Conservation (phyloP, 2,888 invertebrate genomes). For the Campoplex capitator region DNA sequence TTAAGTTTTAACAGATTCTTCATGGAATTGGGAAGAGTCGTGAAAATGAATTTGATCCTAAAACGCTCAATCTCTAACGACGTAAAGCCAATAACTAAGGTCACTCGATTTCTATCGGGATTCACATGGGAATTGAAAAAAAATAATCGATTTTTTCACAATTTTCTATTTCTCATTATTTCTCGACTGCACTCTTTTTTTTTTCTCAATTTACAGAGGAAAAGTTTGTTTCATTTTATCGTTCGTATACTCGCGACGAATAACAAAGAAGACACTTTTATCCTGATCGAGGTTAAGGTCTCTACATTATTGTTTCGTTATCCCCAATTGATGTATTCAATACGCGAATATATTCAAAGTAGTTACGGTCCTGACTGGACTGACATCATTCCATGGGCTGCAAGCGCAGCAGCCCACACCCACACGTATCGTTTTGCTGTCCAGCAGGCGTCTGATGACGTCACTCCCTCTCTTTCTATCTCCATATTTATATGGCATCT, state of each 20-base stretch:
- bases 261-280: not conserved
- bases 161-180: not conserved
- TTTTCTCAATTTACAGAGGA: not conserved
- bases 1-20: not conserved
- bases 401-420: conserved; percentile 69
- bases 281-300: conserved; percentile 1
- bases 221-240: not conserved
- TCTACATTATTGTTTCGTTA: not conserved
- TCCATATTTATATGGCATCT: conserved; percentile 51
- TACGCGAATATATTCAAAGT: conserved; percentile 48
- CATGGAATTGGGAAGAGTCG: no score
- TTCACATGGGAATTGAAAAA: not conserved
- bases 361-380: conserved; percentile 71
- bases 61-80: no score
- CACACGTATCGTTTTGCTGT: conserved; percentile 64
- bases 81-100: not conserved
- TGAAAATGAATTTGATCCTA: no score
- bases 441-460: conserved; percentile 68
- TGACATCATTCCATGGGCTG: conserved; percentile 71
- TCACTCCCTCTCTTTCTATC: conserved; percentile 56
- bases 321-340: not conserved
- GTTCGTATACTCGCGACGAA: not conserved
- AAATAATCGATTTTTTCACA: not conserved
- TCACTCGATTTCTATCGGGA: not conserved
- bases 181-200: not conserved